phyloP scores from a whole-genome alignment of 2,797 vertebrate species.

The Pipistrellus pygmaeus region DNA sequence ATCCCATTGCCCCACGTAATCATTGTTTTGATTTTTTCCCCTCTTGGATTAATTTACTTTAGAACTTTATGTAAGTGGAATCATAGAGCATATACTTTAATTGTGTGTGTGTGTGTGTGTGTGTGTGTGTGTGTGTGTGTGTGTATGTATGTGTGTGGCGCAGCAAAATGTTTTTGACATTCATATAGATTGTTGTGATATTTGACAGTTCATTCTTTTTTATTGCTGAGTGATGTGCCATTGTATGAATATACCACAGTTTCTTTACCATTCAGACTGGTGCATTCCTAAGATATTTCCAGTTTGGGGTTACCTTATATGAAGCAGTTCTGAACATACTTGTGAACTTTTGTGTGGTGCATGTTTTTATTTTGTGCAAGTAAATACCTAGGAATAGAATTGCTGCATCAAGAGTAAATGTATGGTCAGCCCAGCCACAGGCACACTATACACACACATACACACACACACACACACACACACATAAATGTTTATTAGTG shows the following conservation, averaged over 20 bases:
- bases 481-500: neutral
- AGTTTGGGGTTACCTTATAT: neutral
- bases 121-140: neutral
- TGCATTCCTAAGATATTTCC: neutral
- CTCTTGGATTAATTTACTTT: neutral
- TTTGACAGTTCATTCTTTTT: constrained; percentile 18
- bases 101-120: neutral
- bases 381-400: constrained; percentile 24
- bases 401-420: neutral
- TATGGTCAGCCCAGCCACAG: neutral
- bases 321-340: neutral
- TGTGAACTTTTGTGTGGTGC: neutral
- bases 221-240: neutral
- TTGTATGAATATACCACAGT: neutral
- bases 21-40: neutral
- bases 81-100: neutral
- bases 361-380: constrained; percentile 14
- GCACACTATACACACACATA: neutral
- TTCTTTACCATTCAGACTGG: neutral
- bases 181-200: neutral
- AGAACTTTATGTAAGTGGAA: neutral
- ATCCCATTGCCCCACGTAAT: neutral
- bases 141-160: neutral
- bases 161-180: constrained; percentile 4
- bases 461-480: neutral